Conservation (phyloP, 2,113 vertebrate genomes). For the Piliocolobus tephrosceles region DNA sequence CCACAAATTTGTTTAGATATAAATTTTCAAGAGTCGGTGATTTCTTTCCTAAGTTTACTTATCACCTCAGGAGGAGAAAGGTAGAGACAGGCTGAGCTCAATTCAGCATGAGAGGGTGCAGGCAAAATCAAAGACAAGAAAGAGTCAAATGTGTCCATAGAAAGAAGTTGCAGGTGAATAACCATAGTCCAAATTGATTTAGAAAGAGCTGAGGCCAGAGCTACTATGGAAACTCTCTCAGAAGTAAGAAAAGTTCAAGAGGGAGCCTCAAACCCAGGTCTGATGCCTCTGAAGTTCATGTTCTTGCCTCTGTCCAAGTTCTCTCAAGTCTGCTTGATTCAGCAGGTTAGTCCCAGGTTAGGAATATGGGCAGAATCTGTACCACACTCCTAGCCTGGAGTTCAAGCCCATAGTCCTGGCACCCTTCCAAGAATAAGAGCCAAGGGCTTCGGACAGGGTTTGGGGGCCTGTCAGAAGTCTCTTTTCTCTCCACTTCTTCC, state of each 20-base stretch:
- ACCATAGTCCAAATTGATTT: neutral
- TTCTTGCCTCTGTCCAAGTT: neutral
- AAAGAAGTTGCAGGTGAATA: neutral
- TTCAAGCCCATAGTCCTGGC: neutral
- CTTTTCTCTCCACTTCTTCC: neutral
- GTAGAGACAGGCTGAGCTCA: neutral
- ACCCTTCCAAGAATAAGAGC: neutral
- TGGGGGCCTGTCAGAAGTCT: neutral
- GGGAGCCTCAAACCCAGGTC: neutral
- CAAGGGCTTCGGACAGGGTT: neutral
- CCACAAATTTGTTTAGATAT: neutral
- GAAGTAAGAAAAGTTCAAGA: neutral
- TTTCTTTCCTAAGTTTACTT: neutral
- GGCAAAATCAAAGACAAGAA: neutral
- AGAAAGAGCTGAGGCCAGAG: neutral
- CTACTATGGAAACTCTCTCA: neutral
- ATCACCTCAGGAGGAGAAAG: neutral
- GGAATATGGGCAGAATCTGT: neutral
- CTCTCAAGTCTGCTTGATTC: neutral
- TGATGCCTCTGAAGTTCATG: neutral
- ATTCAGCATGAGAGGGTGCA: neutral
- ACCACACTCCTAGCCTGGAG: neutral
- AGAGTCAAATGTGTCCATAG: neutral
- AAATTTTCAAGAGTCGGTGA: neutral
- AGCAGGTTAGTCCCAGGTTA: neutral